These are phyloP conservation scores for Megalurothrips usitatus DNA, from an alignment of 2,888 invertebrate genomes.

Conservation along the genomic window DNA sequence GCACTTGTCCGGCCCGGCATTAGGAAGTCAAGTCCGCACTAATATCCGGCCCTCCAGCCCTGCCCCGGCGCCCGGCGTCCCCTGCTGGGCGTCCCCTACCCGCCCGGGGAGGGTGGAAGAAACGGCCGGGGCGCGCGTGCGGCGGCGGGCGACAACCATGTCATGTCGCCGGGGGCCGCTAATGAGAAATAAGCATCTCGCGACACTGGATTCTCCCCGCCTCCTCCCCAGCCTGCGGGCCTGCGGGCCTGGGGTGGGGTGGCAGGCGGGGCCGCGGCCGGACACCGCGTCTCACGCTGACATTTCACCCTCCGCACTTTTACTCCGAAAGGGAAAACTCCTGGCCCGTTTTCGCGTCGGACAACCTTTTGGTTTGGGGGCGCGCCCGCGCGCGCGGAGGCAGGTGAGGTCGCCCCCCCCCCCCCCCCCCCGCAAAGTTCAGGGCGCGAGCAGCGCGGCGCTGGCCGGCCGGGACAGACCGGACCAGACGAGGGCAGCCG, in stretches of 20 bases:
- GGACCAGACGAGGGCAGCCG: not conserved
- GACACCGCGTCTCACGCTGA: too few relatives aligned
- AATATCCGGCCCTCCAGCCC: constrained; percentile 22
- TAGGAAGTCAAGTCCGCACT: constrained; percentile 21
- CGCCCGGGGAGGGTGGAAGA: constrained; percentile 35
- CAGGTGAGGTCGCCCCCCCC: not conserved
- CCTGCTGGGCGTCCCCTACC: too few relatives aligned
- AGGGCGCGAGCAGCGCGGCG: not conserved
- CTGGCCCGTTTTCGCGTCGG: too few relatives aligned
- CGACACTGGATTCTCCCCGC: constrained; percentile 29
- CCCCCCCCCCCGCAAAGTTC: not conserved
- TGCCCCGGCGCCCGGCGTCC: too few relatives aligned
- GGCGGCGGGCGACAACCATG: constrained; percentile 29
- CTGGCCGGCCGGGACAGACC: not conserved
- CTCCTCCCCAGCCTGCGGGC: not conserved
- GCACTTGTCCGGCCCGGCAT: not conserved
- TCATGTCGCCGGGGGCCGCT: not conserved
- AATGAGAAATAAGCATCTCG: constrained; percentile 20
- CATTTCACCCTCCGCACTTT: too few relatives aligned
- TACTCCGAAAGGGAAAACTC: too few relatives aligned
- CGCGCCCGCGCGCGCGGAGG: not conserved
- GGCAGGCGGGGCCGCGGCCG: too few relatives aligned
- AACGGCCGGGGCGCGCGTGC: not conserved
- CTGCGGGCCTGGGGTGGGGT: too few relatives aligned
- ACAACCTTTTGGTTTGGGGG: too few relatives aligned